Base-by-base conservation (phyloP, 2,113 vertebrate species). In the Clarias magur region DNA sequence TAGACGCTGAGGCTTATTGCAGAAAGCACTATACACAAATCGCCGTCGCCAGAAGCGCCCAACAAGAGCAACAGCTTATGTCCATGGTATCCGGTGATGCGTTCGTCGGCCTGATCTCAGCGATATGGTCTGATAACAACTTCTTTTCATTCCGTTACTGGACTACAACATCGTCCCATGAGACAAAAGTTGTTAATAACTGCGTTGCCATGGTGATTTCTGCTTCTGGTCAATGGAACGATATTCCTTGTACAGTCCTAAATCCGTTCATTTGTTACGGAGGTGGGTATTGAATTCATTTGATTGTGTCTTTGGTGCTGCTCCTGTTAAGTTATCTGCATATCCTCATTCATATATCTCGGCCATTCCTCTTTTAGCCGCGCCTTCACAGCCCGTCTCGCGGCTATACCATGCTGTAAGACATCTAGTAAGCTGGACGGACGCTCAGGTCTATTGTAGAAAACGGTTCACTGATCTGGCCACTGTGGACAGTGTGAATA, bases 361-460 rank as follows among this genome's bases (percentile, higher is more conserved):
- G 7, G 19, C 57, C 13, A 59, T 59, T 19, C 4, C 17, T 59
- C 17, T 59, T 59, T 59, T 19, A 59, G 57, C 62, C 8, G 12
- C 38, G 60, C 56, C 30, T 16, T 7, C 19, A 23, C 30, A 21
- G 12, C 57, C 83, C 34, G 56, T 87, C 23, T 59, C 11, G 25
- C 76, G 34, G 10, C 30, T 27, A 0, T 89, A 76, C 59, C 4
- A 89, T 38, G 87, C 82, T 83, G 59, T 89, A 60, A 89, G 85
- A 21, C 12, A n/a, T 0, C 10, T 10, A 0, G 82, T 59, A 60
- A 78, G n/a, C 0, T 89, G 88, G 88, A 11, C n/a, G 13, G 78
- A 85, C 3, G 88, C 88, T 67, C 88, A 85, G 59, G 57, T 4
- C 13, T 87, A 88, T 68, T 88, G 87, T 59, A 85, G 83, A 57